A percentile compares a stretch with the other conserved stretches of the same genome.
Conservation (phyloP, 2,797 vertebrate species). For the Mus minutoides region DNA sequence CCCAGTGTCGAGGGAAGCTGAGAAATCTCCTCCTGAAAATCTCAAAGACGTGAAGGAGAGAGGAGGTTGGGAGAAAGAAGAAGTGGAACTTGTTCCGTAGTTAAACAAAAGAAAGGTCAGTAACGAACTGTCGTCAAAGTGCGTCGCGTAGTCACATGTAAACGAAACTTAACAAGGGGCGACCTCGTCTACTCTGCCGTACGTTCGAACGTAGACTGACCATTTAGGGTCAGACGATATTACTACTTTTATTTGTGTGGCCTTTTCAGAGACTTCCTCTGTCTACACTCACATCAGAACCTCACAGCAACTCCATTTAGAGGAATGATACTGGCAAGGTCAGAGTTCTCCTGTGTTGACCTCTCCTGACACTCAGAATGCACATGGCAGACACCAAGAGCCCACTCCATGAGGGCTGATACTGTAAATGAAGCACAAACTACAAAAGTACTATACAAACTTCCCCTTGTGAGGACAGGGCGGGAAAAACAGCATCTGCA, state of each 20-base stretch:
- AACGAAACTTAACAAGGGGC: no score
- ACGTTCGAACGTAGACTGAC: no score
- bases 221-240: no score
- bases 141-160: no score
- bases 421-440: background rate
- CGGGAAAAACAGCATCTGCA: background rate
- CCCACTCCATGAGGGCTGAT: rapidly evolving
- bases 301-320: slow-evolving; percentile 4
- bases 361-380: background rate
- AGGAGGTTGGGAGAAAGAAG: no score
- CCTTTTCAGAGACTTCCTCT: slow-evolving; percentile 7
- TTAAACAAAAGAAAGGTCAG: no score
- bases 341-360: rapidly evolving
- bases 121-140: no score
- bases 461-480: background rate
- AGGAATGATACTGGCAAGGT: background rate
- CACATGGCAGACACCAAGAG: background rate
- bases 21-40: no score
- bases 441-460: background rate
- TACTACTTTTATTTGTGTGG: background rate
- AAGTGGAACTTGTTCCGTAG: no score
- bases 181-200: no score
- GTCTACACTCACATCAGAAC: background rate
- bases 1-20: background rate
- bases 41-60: no score